Conservation (phyloP, 37 sponge, comb jelly and placozoan species). For the Tethya wilhelma region DNA sequence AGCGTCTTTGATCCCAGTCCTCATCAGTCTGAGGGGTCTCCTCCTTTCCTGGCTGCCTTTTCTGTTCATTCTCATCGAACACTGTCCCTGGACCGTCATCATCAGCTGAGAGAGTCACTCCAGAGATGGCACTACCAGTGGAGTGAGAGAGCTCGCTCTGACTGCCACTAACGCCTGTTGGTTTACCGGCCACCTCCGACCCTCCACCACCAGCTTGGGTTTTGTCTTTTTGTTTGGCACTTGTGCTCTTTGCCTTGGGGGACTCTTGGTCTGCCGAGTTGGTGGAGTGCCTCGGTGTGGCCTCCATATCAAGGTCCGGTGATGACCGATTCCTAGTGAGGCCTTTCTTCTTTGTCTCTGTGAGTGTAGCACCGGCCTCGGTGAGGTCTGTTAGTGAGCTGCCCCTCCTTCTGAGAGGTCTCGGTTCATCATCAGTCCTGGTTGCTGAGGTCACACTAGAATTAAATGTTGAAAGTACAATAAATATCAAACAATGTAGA, state of each 20-base stretch:
- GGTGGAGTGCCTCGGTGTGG: background rate
- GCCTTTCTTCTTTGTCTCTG: background rate
- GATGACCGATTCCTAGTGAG: slow-evolving; percentile 13
- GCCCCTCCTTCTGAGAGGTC: slow-evolving; percentile 9
- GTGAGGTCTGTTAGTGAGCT: slow-evolving; percentile 4
- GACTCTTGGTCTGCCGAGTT: background rate
- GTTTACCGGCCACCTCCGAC: background rate
- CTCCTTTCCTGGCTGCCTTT: background rate
- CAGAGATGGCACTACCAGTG: background rate
- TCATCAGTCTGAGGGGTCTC: slow-evolving; percentile 3
- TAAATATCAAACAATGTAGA: too few species aligned
- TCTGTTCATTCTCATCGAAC: background rate
- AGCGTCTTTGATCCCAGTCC: too few species aligned
- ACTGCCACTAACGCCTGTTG: too few species aligned
- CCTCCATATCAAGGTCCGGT: background rate
- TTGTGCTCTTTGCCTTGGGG: too few species aligned
- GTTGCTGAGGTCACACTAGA: slow-evolving; percentile 5
- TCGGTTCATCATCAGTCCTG: too few species aligned
- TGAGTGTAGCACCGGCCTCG: background rate
- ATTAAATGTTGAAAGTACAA: too few species aligned
- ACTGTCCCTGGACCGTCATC: slow-evolving; percentile 14
- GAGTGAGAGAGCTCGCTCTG: too few species aligned
- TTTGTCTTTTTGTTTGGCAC: too few species aligned
- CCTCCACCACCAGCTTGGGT: background rate
- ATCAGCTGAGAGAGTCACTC: slow-evolving; percentile 1